Conservation (phyloP, 2,888 invertebrate species). For the Morpho achilles region DNA sequence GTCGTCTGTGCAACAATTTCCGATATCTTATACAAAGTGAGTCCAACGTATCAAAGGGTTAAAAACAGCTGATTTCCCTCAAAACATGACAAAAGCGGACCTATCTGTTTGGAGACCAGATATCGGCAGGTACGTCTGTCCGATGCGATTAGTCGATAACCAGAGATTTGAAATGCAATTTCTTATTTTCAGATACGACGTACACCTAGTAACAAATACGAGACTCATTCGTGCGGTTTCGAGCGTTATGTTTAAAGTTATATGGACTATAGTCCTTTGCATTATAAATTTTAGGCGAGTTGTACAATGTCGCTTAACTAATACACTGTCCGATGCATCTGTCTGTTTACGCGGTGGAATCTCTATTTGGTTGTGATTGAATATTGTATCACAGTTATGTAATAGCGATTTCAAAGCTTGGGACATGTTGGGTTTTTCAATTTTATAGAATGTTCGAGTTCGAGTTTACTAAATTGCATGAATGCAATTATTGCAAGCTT, state of each 20-base stretch:
- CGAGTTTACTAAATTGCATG: too few relatives aligned
- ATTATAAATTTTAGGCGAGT: background rate
- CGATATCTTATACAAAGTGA: too few relatives aligned
- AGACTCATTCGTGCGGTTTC: constrained; percentile 1
- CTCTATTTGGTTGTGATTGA: constrained; percentile 21
- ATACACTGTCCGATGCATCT: constrained; percentile 19
- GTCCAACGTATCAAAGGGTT: background rate
- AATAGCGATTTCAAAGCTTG: background rate
- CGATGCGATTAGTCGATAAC: constrained; percentile 26
- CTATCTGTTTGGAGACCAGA: constrained; percentile 20
- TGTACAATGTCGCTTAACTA: constrained; percentile 14
- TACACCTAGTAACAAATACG: background rate
- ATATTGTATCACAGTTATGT: constrained; percentile 19
- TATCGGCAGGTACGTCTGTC: constrained; percentile 28
- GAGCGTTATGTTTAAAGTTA: background rate
- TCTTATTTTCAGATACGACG: constrained; percentile 29
- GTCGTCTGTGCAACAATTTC: too few relatives aligned
- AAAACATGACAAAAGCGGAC: constrained; percentile 8
- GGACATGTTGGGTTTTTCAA: too few relatives aligned
- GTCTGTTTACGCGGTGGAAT: constrained; percentile 11
- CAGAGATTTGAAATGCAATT: constrained; percentile 34
- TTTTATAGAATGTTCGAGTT: too few relatives aligned
- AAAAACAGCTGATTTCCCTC: background rate
- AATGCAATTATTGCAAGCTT: too few relatives aligned
- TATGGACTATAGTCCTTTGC: constrained; percentile 10